Percentiles rank a stretch among this genome's conserved stretches.
Evolutionary conservation across 2,888 invertebrate species (phyloP).

Genomic region (Patella pellucida): DNA sequence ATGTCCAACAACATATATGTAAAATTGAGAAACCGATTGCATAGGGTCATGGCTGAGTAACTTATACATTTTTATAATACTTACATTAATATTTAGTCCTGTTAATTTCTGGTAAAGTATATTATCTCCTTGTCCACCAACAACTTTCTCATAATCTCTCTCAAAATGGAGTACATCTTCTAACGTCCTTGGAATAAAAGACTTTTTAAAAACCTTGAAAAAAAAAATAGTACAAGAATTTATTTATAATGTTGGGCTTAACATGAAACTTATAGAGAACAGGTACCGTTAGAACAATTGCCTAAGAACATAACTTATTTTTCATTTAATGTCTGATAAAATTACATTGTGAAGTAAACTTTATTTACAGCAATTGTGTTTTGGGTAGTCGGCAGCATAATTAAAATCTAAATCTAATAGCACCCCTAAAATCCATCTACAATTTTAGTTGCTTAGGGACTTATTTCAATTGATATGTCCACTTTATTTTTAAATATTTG

Average conservation of each 20-base stretch:
- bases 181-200: constrained; percentile 92
- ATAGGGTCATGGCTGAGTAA: neutral
- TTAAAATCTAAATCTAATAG: too few species aligned
- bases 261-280: neutral
- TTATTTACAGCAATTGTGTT: too few species aligned
- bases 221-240: neutral
- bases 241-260: neutral
- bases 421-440: too few species aligned
- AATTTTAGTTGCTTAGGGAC: too few species aligned
- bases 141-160: constrained; percentile 85
- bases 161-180: constrained; percentile 81
- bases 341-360: too few species aligned
- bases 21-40: too few species aligned
- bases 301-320: neutral
- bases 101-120: neutral
- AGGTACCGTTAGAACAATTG: neutral
- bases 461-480: too few species aligned
- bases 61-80: neutral
- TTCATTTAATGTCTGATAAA: neutral
- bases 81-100: too few species aligned
- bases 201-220: constrained; percentile 83
- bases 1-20: too few species aligned
- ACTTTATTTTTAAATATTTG: too few species aligned
- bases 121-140: constrained; percentile 67
- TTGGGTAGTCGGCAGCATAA: too few species aligned